Evolutionary conservation across 2,113 vertebrate species (phyloP).

Genomic region (Ascaphus truei): DNA sequence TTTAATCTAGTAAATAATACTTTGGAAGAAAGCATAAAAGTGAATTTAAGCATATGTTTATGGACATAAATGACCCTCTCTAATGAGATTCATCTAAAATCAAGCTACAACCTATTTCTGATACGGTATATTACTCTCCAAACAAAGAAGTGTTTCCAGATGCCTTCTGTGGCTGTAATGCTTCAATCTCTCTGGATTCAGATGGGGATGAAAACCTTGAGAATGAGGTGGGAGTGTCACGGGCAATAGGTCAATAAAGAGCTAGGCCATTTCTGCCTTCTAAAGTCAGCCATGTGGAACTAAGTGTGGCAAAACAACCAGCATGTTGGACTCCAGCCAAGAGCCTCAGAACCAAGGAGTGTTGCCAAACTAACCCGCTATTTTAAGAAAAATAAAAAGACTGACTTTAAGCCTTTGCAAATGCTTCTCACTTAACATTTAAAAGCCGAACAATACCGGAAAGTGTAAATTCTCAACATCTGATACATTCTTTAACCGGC

Average conservation of each 20-base stretch:
- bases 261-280: conserved; percentile 51
- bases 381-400: conserved; percentile 23
- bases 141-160: conserved; percentile 32
- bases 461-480: conserved; percentile 41
- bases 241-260: conserved; percentile 57
- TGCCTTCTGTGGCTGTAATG: conserved; percentile 36
- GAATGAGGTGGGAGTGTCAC: conserved; percentile 59
- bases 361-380: conserved; percentile 39
- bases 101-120: neutral
- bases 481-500: conserved; percentile 36
- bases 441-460: conserved; percentile 31
- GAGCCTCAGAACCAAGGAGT: conserved; percentile 48
- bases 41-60: conserved; percentile 11
- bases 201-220: conserved; percentile 46
- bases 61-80: neutral
- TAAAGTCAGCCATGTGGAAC: conserved; percentile 63
- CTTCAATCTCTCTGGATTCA: conserved; percentile 19
- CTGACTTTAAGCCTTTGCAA: conserved; percentile 34
- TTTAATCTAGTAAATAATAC: neutral
- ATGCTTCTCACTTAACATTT: conserved; percentile 39
- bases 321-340: conserved; percentile 67
- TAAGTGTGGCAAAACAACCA: conserved; percentile 60
- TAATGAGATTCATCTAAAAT: neutral
- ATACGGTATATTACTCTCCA: conserved; percentile 1
- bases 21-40: too few relatives aligned